Conservation (phyloP, 2,888 invertebrate genomes). For the Hoplodrina ambigua region DNA sequence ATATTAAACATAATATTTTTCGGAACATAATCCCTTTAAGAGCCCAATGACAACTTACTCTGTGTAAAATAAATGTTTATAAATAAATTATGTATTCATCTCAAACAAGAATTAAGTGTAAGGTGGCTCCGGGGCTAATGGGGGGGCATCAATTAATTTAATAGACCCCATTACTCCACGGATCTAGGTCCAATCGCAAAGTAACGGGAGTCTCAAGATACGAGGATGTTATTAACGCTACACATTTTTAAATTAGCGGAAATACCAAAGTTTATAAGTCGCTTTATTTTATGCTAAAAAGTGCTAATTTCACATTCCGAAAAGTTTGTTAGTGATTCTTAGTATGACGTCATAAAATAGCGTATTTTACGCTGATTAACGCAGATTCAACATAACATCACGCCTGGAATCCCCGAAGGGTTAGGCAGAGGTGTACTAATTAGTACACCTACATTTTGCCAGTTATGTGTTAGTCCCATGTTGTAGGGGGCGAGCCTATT, state of each 20-base stretch:
- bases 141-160: conserved; percentile 52
- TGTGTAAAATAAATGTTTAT: conserved; percentile 43
- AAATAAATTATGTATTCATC: conserved; percentile 42
- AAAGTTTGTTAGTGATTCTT: background rate
- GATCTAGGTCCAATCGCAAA: conserved; percentile 33
- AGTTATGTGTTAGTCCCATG: no score
- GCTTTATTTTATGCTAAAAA: conserved; percentile 1
- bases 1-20: background rate
- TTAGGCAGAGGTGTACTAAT: no score
- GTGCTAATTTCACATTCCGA: conserved; percentile 14
- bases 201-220: conserved; percentile 45
- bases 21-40: conserved; percentile 26
- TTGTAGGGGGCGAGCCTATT: no score
- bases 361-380: no score
- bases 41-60: conserved; percentile 15
- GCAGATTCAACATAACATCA: no score
- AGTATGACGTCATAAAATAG: no score
- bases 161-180: conserved; percentile 40
- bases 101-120: conserved; percentile 27
- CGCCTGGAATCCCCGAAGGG: no score
- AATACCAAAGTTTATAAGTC: conserved; percentile 3
- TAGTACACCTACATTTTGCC: no score
- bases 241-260: conserved; percentile 16
- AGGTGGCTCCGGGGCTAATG: conserved; percentile 43
- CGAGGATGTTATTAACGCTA: conserved; percentile 12